Base-by-base conservation (phyloP, 1,140 invertebrate genomes). In the Macrotrachela quadricornifera region DNA sequence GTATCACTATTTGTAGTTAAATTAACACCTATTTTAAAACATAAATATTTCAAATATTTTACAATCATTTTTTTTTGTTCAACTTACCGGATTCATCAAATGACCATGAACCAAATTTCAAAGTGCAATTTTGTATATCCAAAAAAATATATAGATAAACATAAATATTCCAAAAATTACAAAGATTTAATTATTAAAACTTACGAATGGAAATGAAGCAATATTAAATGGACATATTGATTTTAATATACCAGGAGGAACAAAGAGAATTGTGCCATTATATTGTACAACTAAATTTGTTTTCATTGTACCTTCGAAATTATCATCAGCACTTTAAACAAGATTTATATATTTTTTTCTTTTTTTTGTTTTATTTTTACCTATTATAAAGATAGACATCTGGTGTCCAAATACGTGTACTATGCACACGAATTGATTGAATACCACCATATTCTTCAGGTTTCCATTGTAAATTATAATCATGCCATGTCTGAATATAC, bases 211-310 rank as follows among this genome's bases (percentile, higher is more conserved):
- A 75, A 96, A 96, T 87, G 88, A 95, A 57, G 85, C 92, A 72
- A 97, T 96, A 74, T 97, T 88, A 65, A 99, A 97, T 73, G 91
- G 87, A 75, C 92, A 97, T 61, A 88, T 94, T 73, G 86, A 94
- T 72, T 92, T 94, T 76, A 96, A 95, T 72, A 97, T 96, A 60
- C 85, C 87, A 50, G 91, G 91, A 58, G 91, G 91, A 63, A 96
- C 83, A 76, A 92, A 96, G 56, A 85, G 77, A 71, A 87, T 90
- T 62, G 80, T 85, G 56, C 91, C 92, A 73, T 88, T 88, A 74
- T 82, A 81, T 59, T 80, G 79, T 56, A 94, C 85, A 58, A 96
- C 85, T 65, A 96, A 85, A 74, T 96, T 96, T 57, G 87, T 92
- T 60, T 83, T 86, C 72, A 83, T 96, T 57, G 88, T 95, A 59